Evolutionary conservation across 1,140 invertebrate genomes (phyloP).

Genomic region (Spodoptera frugiperda): DNA sequence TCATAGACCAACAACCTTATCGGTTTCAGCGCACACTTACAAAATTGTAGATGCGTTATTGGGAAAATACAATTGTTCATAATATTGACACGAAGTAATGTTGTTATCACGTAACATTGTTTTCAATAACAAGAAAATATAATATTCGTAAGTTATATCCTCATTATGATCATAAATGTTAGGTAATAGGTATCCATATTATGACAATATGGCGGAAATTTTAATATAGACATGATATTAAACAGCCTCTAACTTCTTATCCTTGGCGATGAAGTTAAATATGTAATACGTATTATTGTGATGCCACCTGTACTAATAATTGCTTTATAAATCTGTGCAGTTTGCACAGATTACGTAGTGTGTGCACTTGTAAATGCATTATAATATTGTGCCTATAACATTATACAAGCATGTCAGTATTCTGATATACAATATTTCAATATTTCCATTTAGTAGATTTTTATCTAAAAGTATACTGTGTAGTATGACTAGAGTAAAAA

Average conservation of each 20-base stretch:
- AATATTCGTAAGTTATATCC: not conserved
- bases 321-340: conserved; percentile 4
- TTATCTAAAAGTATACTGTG: too few relatives aligned
- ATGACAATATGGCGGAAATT: too few relatives aligned
- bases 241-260: too few relatives aligned
- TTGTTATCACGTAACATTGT: conserved; percentile 19
- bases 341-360: conserved; percentile 1
- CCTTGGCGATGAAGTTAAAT: too few relatives aligned
- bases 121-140: conserved; percentile 44
- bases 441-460: too few relatives aligned
- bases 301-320: too few relatives aligned
- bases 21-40: not conserved
- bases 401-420: not conserved
- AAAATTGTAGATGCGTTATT: not conserved
- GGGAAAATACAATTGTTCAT: conserved; percentile 27
- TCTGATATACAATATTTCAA: too few relatives aligned
- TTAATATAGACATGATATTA: too few relatives aligned
- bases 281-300: too few relatives aligned
- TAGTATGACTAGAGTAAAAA: too few relatives aligned
- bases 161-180: not conserved
- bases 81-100: conserved; percentile 26
- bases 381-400: not conserved
- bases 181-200: too few relatives aligned
- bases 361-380: not conserved
- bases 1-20: conserved; percentile 24